These are phyloP conservation scores for Dendrolimus punctatus DNA, from an alignment of 1,140 invertebrate species.

Conservation along the genomic window DNA sequence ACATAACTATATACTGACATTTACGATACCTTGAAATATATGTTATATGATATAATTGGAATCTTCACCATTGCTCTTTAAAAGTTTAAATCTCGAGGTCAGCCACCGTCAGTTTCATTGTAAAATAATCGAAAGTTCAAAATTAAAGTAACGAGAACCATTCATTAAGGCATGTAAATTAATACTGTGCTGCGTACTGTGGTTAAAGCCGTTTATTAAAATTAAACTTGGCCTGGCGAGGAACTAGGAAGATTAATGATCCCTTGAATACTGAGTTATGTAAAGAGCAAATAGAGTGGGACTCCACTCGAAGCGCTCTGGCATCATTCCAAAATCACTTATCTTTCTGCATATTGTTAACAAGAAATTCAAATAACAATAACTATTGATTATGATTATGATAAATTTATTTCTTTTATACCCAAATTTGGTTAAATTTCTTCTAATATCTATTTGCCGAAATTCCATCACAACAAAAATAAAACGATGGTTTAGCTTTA, in stretches of 20 bases:
- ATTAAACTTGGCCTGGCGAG: constrained; percentile 63
- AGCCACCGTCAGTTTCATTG: too few relatives aligned
- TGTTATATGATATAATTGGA: too few relatives aligned
- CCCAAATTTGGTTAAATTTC: too few relatives aligned
- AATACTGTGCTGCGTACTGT: constrained; percentile 51
- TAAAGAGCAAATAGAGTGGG: constrained; percentile 67
- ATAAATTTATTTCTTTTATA: too few relatives aligned
- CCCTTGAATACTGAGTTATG: constrained; percentile 67
- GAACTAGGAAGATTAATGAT: constrained; percentile 70
- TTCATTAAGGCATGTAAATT: constrained; percentile 55
- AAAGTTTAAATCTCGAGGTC: too few relatives aligned
- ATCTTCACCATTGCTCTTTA: too few relatives aligned
- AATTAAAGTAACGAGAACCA: constrained; percentile 27
- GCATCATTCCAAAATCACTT: constrained; percentile 66
- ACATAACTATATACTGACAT: too few relatives aligned
- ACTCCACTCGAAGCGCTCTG: constrained; percentile 54
- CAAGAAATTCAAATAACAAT: constrained; percentile 5
- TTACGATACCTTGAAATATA: too few relatives aligned
- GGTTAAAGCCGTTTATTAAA: constrained; percentile 66
- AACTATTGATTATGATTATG: background rate
- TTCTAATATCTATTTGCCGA: too few relatives aligned
- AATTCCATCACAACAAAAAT: too few relatives aligned
- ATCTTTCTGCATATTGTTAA: constrained; percentile 42
- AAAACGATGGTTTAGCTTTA: too few relatives aligned
- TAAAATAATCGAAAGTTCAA: background rate